phyloP scores from a whole-genome alignment of 2,888 invertebrate species.

The Drosophila atripex region DNA sequence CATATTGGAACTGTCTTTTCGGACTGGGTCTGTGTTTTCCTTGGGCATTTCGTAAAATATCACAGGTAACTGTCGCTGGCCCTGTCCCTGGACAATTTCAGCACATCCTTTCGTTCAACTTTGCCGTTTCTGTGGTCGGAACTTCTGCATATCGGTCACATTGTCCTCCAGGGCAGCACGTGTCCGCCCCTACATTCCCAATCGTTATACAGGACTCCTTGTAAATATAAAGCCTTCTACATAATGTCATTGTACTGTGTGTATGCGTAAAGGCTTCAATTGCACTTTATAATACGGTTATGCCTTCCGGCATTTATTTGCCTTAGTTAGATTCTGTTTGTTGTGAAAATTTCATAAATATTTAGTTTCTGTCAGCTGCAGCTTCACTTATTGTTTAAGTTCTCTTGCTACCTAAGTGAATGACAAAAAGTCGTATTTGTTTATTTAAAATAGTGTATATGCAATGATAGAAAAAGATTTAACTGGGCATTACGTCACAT shows the following conservation, averaged over 20 bases:
- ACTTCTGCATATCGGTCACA: conserved; percentile 71
- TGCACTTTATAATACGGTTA: conserved; percentile 64
- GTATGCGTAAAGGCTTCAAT: conserved; percentile 58
- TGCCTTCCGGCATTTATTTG: conserved; percentile 62
- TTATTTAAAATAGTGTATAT: not conserved
- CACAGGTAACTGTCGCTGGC: conserved; percentile 70
- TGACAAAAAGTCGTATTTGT: conserved; percentile 28
- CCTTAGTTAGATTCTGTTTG: conserved; percentile 53
- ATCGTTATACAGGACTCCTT: not conserved
- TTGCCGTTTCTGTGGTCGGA: conserved; percentile 49
- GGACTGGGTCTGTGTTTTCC: conserved; percentile 41
- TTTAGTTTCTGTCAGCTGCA: conserved; percentile 49
- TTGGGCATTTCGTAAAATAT: conserved; percentile 63
- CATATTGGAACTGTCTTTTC: conserved; percentile 41
- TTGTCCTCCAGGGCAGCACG: conserved; percentile 60
- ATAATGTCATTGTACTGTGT: conserved; percentile 3
- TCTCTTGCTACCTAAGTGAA: conserved; percentile 33
- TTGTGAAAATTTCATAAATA: conserved; percentile 58
- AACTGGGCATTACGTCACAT: conserved; percentile 36
- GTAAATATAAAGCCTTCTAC: conserved; percentile 2
- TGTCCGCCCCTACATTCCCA: conserved; percentile 29
- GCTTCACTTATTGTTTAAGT: conserved; percentile 39
- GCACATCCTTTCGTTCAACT: conserved; percentile 50
- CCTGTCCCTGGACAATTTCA: conserved; percentile 69
- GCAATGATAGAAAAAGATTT: conserved; percentile 24